These are phyloP conservation scores for Malurus alboscapulatus DNA, from an alignment of 2,113 vertebrate species.

Conservation along the genomic window DNA sequence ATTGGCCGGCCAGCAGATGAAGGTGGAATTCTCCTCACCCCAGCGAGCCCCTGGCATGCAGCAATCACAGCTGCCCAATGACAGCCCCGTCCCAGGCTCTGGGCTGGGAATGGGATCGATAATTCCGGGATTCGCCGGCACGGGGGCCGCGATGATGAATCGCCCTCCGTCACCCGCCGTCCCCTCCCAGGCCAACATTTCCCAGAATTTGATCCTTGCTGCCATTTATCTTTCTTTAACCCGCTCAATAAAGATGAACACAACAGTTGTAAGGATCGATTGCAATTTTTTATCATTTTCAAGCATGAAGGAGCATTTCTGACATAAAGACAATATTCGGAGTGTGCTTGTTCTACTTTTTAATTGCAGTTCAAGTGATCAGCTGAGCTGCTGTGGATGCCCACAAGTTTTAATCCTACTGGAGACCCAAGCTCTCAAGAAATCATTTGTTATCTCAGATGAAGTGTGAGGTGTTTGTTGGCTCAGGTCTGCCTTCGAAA, in stretches of 20 bases:
- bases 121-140: constrained; percentile 64
- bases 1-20: constrained; percentile 33
- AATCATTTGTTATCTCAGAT: constrained; percentile 47
- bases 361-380: constrained; percentile 60
- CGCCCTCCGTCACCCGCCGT: constrained; percentile 67
- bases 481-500: neutral
- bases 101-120: constrained; percentile 67
- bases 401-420: constrained; percentile 52
- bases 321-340: constrained; percentile 74
- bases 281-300: constrained; percentile 82
- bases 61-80: constrained; percentile 62
- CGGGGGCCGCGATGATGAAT: constrained; percentile 76
- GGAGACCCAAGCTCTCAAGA: constrained; percentile 14
- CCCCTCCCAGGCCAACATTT: constrained; percentile 66
- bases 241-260: constrained; percentile 85
- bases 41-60: constrained; percentile 26
- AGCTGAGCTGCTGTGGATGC: neutral
- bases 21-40: constrained; percentile 65
- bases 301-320: constrained; percentile 71
- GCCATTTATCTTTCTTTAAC: constrained; percentile 82
- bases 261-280: constrained; percentile 82
- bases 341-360: constrained; percentile 45
- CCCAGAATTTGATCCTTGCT: constrained; percentile 76
- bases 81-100: constrained; percentile 52
- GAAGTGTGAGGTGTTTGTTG: neutral